Conservation (phyloP, 2,113 vertebrate species). For the Redunca redunca region DNA sequence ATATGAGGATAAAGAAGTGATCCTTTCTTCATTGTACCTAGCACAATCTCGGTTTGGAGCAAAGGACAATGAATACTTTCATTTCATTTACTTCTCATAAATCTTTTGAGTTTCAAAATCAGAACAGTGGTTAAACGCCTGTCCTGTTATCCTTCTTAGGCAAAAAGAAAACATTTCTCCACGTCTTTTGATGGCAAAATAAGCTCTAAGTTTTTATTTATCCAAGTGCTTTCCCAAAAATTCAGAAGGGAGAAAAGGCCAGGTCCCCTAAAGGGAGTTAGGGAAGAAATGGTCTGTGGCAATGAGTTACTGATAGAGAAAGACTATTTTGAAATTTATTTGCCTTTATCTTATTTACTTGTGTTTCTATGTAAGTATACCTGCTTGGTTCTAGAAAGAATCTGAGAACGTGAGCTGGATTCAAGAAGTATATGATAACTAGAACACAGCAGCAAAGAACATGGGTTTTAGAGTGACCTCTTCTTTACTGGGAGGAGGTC, state of each 20-base stretch:
- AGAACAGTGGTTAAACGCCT: not conserved
- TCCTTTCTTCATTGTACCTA: not conserved
- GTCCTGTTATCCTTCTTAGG: not conserved
- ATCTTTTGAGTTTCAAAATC: conserved; percentile 26
- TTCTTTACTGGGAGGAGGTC: not conserved
- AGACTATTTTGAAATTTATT: not conserved
- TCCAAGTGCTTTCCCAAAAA: not conserved
- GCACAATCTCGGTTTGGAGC: not conserved
- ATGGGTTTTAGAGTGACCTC: not conserved
- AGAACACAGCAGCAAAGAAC: not conserved
- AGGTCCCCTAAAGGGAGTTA: not conserved
- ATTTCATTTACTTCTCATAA: conserved; percentile 13
- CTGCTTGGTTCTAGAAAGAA: not conserved
- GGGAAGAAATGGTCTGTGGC: not conserved
- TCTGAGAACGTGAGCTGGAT: conserved; percentile 1
- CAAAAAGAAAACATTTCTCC: not conserved
- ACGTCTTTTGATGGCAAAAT: conserved; percentile 1
- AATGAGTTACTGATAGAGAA: not conserved
- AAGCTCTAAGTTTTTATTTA: conserved; percentile 37
- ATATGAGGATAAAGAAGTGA: not conserved
- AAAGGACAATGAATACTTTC: conserved; percentile 18
- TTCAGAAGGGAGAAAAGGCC: not conserved
- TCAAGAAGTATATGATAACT: not conserved
- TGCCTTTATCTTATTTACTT: conserved; percentile 11
- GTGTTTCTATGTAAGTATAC: not conserved